Conservation (phyloP, 2,113 vertebrate species). For the Pteropus alecto region DNA sequence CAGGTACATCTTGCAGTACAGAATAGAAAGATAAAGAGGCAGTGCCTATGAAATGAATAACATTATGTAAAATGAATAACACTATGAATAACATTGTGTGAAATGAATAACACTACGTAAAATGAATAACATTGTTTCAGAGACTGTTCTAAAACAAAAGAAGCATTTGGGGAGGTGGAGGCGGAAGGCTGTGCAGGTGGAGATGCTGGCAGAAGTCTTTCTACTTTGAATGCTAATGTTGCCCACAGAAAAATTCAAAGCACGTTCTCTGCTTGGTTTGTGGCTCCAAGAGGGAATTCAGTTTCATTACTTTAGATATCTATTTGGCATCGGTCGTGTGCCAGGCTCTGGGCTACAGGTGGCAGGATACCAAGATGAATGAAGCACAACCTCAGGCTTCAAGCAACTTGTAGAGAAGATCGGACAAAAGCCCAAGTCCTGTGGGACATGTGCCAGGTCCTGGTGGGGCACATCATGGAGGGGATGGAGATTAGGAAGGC, state of each 20-base stretch:
- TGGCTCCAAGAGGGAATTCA: conserved; percentile 19
- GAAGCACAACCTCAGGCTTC: background rate
- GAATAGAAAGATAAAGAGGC: background rate
- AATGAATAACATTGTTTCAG: background rate
- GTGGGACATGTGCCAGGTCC: background rate
- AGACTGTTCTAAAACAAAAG: background rate
- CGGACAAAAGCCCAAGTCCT: background rate
- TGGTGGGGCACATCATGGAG: background rate
- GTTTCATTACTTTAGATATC: background rate
- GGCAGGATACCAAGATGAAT: background rate
- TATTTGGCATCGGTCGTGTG: background rate
- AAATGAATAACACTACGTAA: background rate
- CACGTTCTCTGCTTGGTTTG: background rate
- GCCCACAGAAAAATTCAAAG: conserved; percentile 5
- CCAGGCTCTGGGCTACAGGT: background rate
- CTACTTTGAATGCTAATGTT: background rate
- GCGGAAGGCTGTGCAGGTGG: conserved; percentile 12
- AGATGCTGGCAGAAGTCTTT: background rate
- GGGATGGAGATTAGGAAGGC: background rate
- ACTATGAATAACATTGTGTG: background rate
- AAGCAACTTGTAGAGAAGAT: background rate
- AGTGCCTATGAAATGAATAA: background rate
- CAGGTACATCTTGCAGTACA: background rate
- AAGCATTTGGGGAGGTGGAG: background rate
- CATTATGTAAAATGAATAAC: background rate